Conservation (phyloP, 2,113 vertebrate species). For the Antigone vipio region DNA sequence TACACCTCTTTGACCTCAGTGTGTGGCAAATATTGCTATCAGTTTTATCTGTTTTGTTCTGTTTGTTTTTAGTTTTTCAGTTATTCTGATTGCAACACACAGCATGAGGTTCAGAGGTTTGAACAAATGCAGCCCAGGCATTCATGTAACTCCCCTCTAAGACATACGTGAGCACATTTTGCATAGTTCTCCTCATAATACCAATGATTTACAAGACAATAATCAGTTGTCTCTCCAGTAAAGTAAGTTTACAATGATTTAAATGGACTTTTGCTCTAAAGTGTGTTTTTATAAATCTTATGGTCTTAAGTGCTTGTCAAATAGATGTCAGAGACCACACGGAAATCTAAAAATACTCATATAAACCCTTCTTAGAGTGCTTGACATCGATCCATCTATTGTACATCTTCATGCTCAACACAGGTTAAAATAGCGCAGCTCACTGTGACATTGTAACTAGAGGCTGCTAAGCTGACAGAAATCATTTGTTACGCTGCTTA, state of each 20-base stretch:
- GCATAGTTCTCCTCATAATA: not conserved
- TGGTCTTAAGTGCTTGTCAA: slow-evolving; percentile 4
- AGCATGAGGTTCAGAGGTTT: not conserved
- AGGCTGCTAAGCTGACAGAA: slow-evolving; percentile 7
- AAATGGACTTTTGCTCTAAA: not conserved
- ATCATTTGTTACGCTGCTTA: slow-evolving; percentile 25
- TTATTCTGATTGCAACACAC: slow-evolving; percentile 2
- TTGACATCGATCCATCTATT: slow-evolving; percentile 1
- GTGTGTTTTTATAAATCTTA: not conserved
- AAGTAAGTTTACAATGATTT: slow-evolving; percentile 11
- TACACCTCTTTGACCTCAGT: not conserved
- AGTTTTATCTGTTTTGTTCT: slow-evolving; percentile 9
- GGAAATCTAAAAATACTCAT: not conserved
- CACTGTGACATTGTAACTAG: not conserved
- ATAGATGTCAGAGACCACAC: not conserved
- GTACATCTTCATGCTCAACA: not conserved
- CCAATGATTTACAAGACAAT: not conserved
- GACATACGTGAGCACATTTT: not conserved
- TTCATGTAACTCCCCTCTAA: not conserved
- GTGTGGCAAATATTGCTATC: not conserved
- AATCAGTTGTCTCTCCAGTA: not conserved
- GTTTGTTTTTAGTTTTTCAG: not conserved
- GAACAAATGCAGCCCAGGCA: not conserved
- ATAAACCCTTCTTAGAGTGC: not conserved
- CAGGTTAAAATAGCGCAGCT: not conserved